Percentiles rank a stretch among this genome's conserved stretches.
phyloP scores from a whole-genome alignment of 1,140 invertebrate genomes.

The Orussus abietinus region DNA sequence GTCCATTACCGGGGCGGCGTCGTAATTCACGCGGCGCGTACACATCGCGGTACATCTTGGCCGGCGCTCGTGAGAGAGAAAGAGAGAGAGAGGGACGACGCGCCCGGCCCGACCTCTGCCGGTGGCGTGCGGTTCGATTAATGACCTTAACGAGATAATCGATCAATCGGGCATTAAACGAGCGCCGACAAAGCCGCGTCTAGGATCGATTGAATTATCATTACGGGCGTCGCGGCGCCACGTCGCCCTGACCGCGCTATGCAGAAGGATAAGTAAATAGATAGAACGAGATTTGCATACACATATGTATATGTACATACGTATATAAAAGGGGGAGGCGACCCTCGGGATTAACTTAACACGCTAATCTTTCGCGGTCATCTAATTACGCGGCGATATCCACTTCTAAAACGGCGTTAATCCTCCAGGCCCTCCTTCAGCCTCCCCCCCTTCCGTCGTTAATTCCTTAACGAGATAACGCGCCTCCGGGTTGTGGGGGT shows the following conservation, averaged over 20 bases:
- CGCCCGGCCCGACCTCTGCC: background rate
- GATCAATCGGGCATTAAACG: constrained; percentile 21
- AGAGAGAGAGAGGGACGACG: no score
- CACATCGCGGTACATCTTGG: no score
- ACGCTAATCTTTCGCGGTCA: constrained; percentile 27
- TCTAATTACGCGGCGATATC: constrained; percentile 27
- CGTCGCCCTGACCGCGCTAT: no score
- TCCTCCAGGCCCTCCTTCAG: no score
- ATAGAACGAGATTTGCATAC: no score
- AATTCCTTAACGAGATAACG: constrained; percentile 34
- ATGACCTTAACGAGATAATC: constrained; percentile 24
- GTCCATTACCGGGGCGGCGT: no score
- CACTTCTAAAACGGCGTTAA: constrained; percentile 25
- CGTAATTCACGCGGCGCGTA: no score
- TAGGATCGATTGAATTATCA: constrained; percentile 13
- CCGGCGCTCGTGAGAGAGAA: no score
- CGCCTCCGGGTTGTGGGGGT: background rate
- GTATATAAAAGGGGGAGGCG: constrained; percentile 15
- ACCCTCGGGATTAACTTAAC: constrained; percentile 19
- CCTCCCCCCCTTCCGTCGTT: no score
- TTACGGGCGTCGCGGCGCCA: no score
- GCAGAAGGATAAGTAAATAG: no score
- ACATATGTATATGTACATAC: no score
- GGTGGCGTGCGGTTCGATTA: constrained; percentile 16
- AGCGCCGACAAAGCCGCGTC: background rate